Percentiles rank a stretch among this genome's conserved stretches.
These are phyloP conservation scores for Sminthurinus aureus DNA, from an alignment of 2,888 invertebrate species.

Conservation along the genomic window DNA sequence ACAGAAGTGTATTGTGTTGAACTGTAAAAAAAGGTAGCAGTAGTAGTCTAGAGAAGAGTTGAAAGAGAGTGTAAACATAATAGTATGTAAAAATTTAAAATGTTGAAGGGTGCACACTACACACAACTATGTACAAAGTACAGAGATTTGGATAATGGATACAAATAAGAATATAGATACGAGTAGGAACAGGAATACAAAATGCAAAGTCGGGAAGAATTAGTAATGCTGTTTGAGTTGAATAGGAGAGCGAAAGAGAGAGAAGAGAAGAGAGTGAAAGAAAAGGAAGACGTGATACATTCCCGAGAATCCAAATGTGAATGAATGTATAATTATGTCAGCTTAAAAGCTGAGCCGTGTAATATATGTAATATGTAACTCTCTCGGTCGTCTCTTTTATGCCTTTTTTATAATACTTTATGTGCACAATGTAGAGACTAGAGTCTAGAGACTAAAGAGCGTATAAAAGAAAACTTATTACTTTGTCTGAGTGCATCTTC, in stretches of 20 bases:
- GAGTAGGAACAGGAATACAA: not conserved
- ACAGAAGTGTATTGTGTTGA: too few species aligned
- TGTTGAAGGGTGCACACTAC: too few species aligned
- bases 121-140: not conserved
- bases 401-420: too few species aligned
- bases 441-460: not conserved
- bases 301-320: constrained; percentile 1
- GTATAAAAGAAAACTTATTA: not conserved
- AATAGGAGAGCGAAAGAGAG: not conserved
- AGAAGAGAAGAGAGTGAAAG: not conserved
- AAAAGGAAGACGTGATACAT: not conserved
- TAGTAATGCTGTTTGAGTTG: constrained; percentile 13
- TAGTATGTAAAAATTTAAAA: not conserved
- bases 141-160: not conserved
- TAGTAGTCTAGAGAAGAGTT: not conserved
- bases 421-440: not conserved
- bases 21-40: too few species aligned
- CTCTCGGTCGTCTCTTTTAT: too few species aligned
- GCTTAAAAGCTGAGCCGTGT: constrained; percentile 18
- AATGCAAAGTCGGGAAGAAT: constrained; percentile 5
- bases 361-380: not conserved
- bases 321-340: constrained; percentile 14
- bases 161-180: not conserved
- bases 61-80: not conserved
- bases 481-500: not conserved